Evolutionary conservation across 2,888 invertebrate genomes (phyloP), one percentile per base, ranked within the genome.

Genomic region (Drosophila gaucha): DNA sequence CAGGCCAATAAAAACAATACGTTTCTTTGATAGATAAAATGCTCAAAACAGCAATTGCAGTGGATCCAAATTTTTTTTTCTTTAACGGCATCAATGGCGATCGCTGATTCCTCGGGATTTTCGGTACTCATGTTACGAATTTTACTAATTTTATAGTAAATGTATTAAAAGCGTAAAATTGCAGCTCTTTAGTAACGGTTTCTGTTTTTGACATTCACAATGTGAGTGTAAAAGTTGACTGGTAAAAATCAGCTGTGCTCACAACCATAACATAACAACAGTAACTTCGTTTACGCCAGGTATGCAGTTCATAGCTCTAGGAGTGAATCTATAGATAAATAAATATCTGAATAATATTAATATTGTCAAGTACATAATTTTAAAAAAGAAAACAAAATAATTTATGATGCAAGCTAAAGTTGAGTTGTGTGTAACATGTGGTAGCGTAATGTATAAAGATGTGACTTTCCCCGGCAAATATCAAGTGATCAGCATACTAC

Each of bases 1-100:
- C 90, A 90, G n/a, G 90, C 86, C 1, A 91, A 49, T 35, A 91
- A 46, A 55, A 78, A 87, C 9, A 91, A 30, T 3, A 35, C 44
- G 1, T 41, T 54, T 3, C 69, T 52, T 9, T 84, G 83, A 2
- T 60, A 38, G 0, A 76, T 46, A 44, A 74, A 90, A 14, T 69
- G 78, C 12, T 70, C 78, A 38, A 68, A 87, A 41, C 90, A 90
- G 8, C 41, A 41, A 50, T 91, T 90, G 69, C 90, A 90, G 51
- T 90, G 91, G 2, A 90, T 89, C 90, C 90, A 90, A 33, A 82
- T 59, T 49, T 78, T 77, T 12, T 18, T 65, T 0, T 43, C 41
- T 1, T 6, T 58, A 1, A 6, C 18, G 6, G 14, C 33, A 33
- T 58, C 43, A 1, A 59, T 41, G 9, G 3, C 1, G 12, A 35